Percentiles rank a stretch among this genome's conserved stretches.
Conservation (phyloP, 2,888 invertebrate species). For the Agapetus fuscipes region DNA sequence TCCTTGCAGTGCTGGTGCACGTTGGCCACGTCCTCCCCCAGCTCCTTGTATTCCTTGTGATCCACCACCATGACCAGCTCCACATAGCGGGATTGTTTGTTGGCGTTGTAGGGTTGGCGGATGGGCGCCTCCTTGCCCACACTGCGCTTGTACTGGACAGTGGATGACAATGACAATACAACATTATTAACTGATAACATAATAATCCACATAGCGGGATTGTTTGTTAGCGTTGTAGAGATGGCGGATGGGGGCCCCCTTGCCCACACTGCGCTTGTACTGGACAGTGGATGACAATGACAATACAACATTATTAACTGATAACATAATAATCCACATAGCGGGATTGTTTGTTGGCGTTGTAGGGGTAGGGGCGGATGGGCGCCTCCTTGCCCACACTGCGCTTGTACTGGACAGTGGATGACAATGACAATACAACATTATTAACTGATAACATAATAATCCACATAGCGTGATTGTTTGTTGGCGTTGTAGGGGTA, state of each 20-base stretch:
- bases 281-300: no score
- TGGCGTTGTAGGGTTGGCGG: conserved; percentile 79
- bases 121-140: conserved; percentile 46
- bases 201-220: conserved; percentile 85
- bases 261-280: conserved; percentile 58
- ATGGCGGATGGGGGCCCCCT: conserved; percentile 54
- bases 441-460: no score
- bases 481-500: conserved; percentile 82
- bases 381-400: no score
- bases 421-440: no score
- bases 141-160: conserved; percentile 62
- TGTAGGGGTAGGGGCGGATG: no score
- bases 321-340: no score
- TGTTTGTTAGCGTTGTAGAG: conserved; percentile 80
- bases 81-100: conserved; percentile 76
- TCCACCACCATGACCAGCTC: conserved; percentile 86
- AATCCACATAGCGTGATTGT: conserved; percentile 75
- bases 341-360: no score
- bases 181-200: background rate
- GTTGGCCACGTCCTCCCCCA: conserved; percentile 60
- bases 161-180: no score
- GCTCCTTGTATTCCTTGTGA: conserved; percentile 71
- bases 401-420: no score
- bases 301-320: no score
- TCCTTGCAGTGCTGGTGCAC: conserved; percentile 82